phyloP scores from a whole-genome alignment of 2,797 vertebrate genomes.

The Tarsius wallacei region DNA sequence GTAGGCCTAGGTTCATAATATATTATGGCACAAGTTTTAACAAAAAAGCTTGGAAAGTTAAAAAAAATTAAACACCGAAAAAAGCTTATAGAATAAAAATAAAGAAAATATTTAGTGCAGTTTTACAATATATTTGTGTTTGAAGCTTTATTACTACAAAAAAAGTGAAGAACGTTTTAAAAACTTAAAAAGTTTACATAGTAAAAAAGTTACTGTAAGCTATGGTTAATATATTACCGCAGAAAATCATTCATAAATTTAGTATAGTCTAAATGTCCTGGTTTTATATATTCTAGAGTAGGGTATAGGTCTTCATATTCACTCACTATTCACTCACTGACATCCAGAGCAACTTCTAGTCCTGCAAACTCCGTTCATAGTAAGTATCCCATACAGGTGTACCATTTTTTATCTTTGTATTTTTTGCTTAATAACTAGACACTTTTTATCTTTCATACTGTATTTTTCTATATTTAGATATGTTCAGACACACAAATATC shows the following conservation, averaged over 20 bases:
- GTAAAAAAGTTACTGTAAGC: background rate
- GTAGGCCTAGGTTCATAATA: too few species aligned
- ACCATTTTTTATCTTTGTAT: background rate
- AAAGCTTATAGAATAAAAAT: background rate
- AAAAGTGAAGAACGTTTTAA: background rate
- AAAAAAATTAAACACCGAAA: background rate
- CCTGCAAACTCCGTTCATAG: background rate
- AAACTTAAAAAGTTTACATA: background rate
- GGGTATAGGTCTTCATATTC: background rate
- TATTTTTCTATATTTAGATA: background rate
- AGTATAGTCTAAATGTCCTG: background rate
- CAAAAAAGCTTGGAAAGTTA: background rate
- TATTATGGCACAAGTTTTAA: too few species aligned
- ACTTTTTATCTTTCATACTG: too few species aligned
- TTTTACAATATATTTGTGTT: background rate
- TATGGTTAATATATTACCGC: background rate
- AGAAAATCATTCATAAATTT: background rate
- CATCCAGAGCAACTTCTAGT: background rate
- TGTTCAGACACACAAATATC: background rate
- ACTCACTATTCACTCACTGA: background rate
- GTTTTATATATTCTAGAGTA: background rate
- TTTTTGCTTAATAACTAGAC: too few species aligned
- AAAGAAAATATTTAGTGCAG: background rate
- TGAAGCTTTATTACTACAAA: background rate
- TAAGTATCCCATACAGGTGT: background rate